phyloP scores from a whole-genome alignment of 2,113 vertebrate genomes.

The Caretta caretta region DNA sequence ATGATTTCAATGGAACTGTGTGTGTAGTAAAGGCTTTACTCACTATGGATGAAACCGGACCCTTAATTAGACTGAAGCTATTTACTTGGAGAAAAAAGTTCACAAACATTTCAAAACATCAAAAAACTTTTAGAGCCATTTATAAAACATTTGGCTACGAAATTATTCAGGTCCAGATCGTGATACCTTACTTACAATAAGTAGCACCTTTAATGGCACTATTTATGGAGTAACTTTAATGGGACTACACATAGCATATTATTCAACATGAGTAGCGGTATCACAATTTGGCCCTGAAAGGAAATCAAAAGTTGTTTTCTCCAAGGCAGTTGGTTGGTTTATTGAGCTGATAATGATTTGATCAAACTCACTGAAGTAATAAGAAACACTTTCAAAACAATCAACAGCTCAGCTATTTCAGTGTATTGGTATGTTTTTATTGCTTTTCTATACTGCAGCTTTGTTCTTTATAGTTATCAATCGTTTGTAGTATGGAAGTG shows the following conservation, averaged over 20 bases:
- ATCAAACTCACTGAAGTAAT: neutral
- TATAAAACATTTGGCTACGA: conserved; percentile 18
- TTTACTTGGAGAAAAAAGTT: conserved; percentile 3
- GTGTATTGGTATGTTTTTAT: neutral
- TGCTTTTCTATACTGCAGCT: neutral
- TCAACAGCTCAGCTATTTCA: neutral
- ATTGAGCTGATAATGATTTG: neutral
- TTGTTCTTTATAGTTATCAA: neutral
- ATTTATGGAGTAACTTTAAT: neutral
- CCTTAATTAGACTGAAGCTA: conserved; percentile 10
- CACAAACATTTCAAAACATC: conserved; percentile 48
- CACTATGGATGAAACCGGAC: neutral
- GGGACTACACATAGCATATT: neutral
- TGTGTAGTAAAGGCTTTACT: neutral
- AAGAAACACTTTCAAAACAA: neutral
- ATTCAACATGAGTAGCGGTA: neutral
- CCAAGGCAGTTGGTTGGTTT: neutral
- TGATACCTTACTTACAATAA: neutral
- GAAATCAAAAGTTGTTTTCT: neutral
- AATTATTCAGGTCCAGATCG: neutral
- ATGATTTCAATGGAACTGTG: conserved; percentile 20
- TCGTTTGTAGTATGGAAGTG: neutral
- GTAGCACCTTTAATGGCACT: neutral
- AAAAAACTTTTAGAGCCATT: conserved; percentile 13
- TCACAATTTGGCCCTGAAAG: neutral